Conservation (phyloP, 2,797 vertebrate species). For the Saxicola maurus region DNA sequence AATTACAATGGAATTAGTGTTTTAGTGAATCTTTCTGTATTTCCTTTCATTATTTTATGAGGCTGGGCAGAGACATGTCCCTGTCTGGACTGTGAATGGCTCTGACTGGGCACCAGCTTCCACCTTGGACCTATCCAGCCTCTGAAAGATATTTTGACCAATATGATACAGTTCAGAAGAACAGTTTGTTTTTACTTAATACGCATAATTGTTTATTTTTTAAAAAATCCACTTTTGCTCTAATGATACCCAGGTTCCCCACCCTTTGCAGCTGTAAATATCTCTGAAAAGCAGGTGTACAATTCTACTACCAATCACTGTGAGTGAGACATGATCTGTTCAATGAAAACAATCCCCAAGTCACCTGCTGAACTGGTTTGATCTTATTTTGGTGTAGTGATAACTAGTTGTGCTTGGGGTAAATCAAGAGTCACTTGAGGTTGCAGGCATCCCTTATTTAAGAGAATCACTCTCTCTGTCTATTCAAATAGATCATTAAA, state of each 20-base stretch:
- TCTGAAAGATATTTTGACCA: not conserved
- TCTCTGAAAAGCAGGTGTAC: not conserved
- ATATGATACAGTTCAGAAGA: not conserved
- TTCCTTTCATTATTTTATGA: not conserved
- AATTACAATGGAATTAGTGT: constrained; percentile 50
- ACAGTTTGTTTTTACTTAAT: not conserved
- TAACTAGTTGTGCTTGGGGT: not conserved
- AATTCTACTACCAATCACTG: not conserved
- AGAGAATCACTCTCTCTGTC: not conserved
- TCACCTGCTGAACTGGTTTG: not conserved
- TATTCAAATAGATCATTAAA: not conserved
- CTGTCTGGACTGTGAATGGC: not conserved
- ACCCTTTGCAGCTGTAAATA: not conserved
- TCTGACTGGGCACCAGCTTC: not conserved
- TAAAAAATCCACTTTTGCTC: not conserved
- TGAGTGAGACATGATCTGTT: not conserved
- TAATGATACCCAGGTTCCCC: not conserved
- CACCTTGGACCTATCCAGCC: not conserved
- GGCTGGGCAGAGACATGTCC: not conserved
- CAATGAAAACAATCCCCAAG: not conserved
- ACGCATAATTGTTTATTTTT: not conserved
- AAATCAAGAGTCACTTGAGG: not conserved
- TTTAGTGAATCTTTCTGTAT: constrained; percentile 56
- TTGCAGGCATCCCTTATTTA: not conserved
- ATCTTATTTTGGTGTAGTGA: not conserved